Conservation (phyloP, 2,113 vertebrate genomes). For the Tautogolabrus adspersus region DNA sequence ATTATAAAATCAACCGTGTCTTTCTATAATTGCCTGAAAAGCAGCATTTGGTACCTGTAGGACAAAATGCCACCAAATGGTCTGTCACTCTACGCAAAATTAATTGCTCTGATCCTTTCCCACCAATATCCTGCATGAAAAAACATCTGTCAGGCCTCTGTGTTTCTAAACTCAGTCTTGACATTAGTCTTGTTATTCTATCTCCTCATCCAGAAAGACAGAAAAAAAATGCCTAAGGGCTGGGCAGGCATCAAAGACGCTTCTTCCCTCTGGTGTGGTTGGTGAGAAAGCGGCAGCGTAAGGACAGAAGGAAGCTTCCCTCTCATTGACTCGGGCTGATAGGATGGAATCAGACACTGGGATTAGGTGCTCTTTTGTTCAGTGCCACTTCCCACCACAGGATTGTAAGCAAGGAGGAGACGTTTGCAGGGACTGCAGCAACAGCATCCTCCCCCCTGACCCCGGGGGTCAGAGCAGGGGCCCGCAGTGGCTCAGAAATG, state of each 20-base stretch:
- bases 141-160: slow-evolving; percentile 79
- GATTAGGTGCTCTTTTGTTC: slow-evolving; percentile 85
- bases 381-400: slow-evolving; percentile 83
- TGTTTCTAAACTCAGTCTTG: slow-evolving; percentile 82
- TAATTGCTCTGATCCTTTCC: slow-evolving; percentile 80
- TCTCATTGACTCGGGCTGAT: slow-evolving; percentile 84
- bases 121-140: slow-evolving; percentile 77
- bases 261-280: slow-evolving; percentile 77
- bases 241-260: slow-evolving; percentile 83
- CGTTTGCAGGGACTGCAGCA: slow-evolving; percentile 71
- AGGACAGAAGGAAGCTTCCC: slow-evolving; percentile 83
- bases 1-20: slow-evolving; percentile 32
- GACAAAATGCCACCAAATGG: slow-evolving; percentile 58
- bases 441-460: slow-evolving; percentile 74
- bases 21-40: slow-evolving; percentile 30
- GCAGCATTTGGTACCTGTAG: slow-evolving; percentile 40
- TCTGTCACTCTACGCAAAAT: slow-evolving; percentile 58
- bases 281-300: slow-evolving; percentile 78
- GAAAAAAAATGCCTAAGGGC: slow-evolving; percentile 80
- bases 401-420: slow-evolving; percentile 83
- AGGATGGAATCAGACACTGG: slow-evolving; percentile 86
- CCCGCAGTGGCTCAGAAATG: slow-evolving; percentile 51
- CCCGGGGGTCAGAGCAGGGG: slow-evolving; percentile 72
- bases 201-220: slow-evolving; percentile 82
- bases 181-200: slow-evolving; percentile 85